Percentiles rank a stretch among this genome's conserved stretches.
phyloP scores from a whole-genome alignment of 2,888 invertebrate genomes.

The Tenthredo scrophulariae region DNA sequence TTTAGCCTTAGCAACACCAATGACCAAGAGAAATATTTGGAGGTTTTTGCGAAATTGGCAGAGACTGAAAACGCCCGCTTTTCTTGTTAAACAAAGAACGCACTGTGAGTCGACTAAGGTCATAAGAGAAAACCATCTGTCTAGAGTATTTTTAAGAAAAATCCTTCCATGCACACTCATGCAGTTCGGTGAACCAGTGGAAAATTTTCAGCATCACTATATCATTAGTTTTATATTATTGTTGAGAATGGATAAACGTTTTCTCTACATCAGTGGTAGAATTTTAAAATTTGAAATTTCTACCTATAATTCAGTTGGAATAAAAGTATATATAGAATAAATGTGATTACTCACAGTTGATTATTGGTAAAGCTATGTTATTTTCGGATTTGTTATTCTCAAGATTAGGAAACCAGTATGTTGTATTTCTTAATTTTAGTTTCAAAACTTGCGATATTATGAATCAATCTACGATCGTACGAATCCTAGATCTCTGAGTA shows the following conservation, averaged over 20 bases:
- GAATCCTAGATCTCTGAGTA: neutral
- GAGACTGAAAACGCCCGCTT: constrained; percentile 54
- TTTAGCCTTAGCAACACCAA: neutral
- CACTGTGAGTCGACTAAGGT: constrained; percentile 57
- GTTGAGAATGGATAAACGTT: neutral
- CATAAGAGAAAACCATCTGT: constrained; percentile 57
- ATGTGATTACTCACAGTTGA: neutral
- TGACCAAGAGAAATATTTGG: constrained; percentile 35
- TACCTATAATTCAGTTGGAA: neutral
- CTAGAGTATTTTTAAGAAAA: constrained; percentile 59
- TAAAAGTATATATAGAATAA: neutral
- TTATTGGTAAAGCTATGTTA: constrained; percentile 10
- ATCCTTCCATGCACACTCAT: constrained; percentile 39
- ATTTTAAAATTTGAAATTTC: neutral
- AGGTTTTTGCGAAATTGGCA: constrained; percentile 64
- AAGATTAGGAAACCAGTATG: neutral
- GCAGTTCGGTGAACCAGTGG: constrained; percentile 46
- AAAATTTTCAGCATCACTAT: constrained; percentile 44
- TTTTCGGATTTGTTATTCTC: constrained; percentile 10
- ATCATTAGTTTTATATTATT: neutral
- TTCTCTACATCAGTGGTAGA: neutral
- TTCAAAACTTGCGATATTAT: neutral
- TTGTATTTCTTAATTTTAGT: neutral
- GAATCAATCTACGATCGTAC: neutral
- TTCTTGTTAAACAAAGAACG: constrained; percentile 28